Evolutionary conservation across 1,140 invertebrate species (phyloP), one percentile per base, ranked within the genome.

Genomic region (Chymomyza costata): DNA sequence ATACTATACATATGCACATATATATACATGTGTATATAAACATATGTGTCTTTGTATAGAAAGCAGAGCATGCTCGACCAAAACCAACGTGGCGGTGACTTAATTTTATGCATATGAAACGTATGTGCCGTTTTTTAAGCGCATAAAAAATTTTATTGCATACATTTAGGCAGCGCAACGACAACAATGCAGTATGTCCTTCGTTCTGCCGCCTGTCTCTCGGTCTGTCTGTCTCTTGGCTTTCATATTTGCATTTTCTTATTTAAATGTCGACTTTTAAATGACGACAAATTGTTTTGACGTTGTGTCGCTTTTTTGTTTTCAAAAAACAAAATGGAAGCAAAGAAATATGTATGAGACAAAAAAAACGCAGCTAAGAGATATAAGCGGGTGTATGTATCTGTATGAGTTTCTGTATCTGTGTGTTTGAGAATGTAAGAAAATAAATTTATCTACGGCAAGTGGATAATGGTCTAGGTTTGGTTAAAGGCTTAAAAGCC

Each of bases 231-330:
- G 43, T 37, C 38, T 46, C 55, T 57, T 68, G 34, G 31, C 53
- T 45, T 39, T 46, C 66, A 53, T 58, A 78, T 78, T 78, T 78
- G 67, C 73, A 78, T 78, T 78, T 78, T 78, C 73, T 78, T 78
- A 78, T 78, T 78, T 78, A 78, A 78, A 78, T 78, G 73, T 80
- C 73, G 73, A 80, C 73, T 78, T 80, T 71, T 78, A 78, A 78
- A 78, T 73, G 73, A 78, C 73, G 73, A 78, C 73, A 78, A 78
- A 78, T 78, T 78, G 73, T 78, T 80, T 78, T 78, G 73, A 78
- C 73, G 73, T 80, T 80, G 66, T 80, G 73, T 80, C 64, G 73
- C 73, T 73, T 78, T 78, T n/a, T 68, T 80, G 67, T 81, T 78
- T 78, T 80, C n/a, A 67, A 65, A 80, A 64, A 49, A 60, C n/a